These are phyloP conservation scores for Athalia cordata DNA, from an alignment of 2,888 invertebrate genomes.

Conservation along the genomic window DNA sequence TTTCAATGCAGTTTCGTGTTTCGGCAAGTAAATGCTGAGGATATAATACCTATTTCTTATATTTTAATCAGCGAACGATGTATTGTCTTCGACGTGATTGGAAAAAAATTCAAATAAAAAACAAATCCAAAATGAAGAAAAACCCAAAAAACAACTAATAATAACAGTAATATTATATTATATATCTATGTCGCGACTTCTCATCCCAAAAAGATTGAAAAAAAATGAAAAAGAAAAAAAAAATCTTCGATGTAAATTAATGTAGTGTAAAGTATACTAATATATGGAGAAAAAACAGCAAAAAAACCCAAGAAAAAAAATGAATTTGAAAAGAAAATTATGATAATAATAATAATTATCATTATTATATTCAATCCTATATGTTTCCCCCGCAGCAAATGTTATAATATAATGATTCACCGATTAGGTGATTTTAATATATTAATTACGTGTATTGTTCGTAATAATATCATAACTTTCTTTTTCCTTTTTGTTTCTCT, in stretches of 20 bases:
- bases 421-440: no score
- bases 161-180: not conserved
- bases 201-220: not conserved
- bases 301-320: not conserved
- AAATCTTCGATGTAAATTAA: constrained; percentile 42
- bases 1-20: constrained; percentile 77
- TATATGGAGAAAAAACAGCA: constrained; percentile 17
- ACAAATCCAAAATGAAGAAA: not conserved
- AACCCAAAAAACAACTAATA: not conserved
- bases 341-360: no score
- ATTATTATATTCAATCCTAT: no score
- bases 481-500: no score
- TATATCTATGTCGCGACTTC: not conserved
- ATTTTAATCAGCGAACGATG: no score
- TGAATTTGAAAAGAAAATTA: no score
- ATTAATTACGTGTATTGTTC: no score
- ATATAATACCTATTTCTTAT: not conserved
- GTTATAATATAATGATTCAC: no score
- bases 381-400: no score
- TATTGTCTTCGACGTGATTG: not conserved
- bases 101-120: not conserved
- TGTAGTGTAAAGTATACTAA: constrained; percentile 39
- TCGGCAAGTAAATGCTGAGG: constrained; percentile 72
- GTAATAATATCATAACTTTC: no score
- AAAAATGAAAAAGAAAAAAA: not conserved